These are phyloP conservation scores for Pteromalus puparum DNA, from an alignment of 1,140 invertebrate genomes.

Conservation along the genomic window DNA sequence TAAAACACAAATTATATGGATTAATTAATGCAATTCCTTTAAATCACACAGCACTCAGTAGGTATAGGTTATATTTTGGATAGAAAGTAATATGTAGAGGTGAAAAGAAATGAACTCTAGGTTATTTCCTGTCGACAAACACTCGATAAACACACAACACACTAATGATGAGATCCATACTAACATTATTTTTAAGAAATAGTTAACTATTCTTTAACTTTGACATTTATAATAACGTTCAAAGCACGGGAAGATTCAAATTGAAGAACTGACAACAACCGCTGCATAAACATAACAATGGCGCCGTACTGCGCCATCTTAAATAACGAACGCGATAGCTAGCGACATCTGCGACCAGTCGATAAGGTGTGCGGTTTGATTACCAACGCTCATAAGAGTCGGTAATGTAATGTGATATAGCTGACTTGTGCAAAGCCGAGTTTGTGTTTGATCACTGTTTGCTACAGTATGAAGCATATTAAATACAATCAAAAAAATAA, in stretches of 20 bases:
- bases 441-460: no score
- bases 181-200: not conserved
- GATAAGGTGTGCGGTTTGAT: not conserved
- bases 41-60: not conserved
- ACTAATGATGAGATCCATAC: not conserved
- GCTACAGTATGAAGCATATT: no score
- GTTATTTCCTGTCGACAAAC: not conserved
- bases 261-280: slow-evolving; percentile 25
- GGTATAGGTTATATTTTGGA: slow-evolving; percentile 13
- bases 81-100: slow-evolving; percentile 3
- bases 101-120: not conserved
- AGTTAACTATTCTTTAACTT: not conserved
- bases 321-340: not conserved
- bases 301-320: not conserved
- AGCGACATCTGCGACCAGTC: not conserved
- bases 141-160: not conserved
- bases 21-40: not conserved
- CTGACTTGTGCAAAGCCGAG: no score
- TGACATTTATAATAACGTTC: slow-evolving; percentile 22
- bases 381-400: not conserved
- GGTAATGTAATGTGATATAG: no score
- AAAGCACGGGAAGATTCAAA: slow-evolving; percentile 30
- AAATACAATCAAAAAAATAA: no score
- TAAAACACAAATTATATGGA: slow-evolving; percentile 5
- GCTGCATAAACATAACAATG: not conserved